Base-by-base conservation (phyloP, 2,888 invertebrate genomes). In the Lamellibrachia columna region DNA sequence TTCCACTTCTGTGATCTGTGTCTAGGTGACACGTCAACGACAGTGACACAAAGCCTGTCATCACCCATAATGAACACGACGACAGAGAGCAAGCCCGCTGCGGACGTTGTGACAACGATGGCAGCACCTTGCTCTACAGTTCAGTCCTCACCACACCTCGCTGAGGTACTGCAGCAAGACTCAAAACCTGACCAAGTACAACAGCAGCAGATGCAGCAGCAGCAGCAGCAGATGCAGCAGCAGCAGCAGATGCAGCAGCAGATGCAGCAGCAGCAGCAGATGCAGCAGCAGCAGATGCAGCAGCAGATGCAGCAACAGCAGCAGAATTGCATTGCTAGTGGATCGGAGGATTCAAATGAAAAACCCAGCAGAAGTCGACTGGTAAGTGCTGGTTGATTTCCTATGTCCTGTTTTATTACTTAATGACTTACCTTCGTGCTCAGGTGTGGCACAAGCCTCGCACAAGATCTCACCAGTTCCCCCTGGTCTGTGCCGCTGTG, bases 31-130 rank as follows among this genome's bases (percentile, higher is more conserved):
- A 52, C 94, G n/a, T 93, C 93, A 91, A 95, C 95, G 22, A 94
- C 94, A 90, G 95, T 95, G 53, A 95, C 96, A 7, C 96, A 95
- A 94, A 95, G 95, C 93, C 95, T 95, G 91, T 95, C 95, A 22
- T 94, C 95, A 90, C 95, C 95, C 9, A 95, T 95, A 90, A 95
- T 95, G 11, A 95, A 95, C 93, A 94, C 75, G 6, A 75, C 95
- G n/a, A 95, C 95, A 15, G 94, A 94, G 92, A 92, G 52, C 22
- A 93, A 92, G 60, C 91, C 92, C 7, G 52, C 92, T 6, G 92
- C 90, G 15, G 75, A 75, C 22, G 75, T 75, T 8, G 58, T 2
- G 22, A n/a, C n/a, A n/a, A 75, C 40, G 90, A 75, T n/a, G 4
- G 15, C 90, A 1, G 91, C 92, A 7, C 91, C 92, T 2, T 53